Evolutionary conservation across 92 coral and sea anemone species (phyloP).

Genomic region (Zoanthus gigantus): DNA sequence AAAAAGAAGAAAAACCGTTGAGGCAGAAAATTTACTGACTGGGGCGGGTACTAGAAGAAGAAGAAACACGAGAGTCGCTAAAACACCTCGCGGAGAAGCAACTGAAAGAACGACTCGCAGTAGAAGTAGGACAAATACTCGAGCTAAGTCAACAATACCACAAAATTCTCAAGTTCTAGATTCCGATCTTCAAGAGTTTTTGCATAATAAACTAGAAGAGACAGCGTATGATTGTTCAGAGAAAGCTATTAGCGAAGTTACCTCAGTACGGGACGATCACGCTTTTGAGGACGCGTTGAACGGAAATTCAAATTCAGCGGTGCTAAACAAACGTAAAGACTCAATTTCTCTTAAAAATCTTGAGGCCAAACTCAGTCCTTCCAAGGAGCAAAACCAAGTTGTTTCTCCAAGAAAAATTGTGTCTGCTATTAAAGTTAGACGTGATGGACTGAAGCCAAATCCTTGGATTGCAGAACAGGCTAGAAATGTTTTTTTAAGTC

Average conservation of each 20-base stretch:
- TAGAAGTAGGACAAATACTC: slow-evolving; percentile 39
- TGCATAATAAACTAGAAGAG: slow-evolving; percentile 47
- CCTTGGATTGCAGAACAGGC: slow-evolving; percentile 99
- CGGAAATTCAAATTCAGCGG: slow-evolving; percentile 46
- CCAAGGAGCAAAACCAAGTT: slow-evolving; percentile 4
- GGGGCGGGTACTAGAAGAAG: slow-evolving; percentile 41
- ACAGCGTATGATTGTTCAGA: slow-evolving; percentile 17
- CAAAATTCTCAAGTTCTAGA: slow-evolving; percentile 37
- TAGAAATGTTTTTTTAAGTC: slow-evolving; percentile 76
- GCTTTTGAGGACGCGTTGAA: slow-evolving; percentile 65
- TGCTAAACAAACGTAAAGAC: slow-evolving; percentile 62
- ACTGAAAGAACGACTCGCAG: slow-evolving; percentile 40
- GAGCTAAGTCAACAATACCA: slow-evolving; percentile 23
- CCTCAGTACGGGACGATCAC: slow-evolving; percentile 89
- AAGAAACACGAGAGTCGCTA: slow-evolving; percentile 50
- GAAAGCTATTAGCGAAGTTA: slow-evolving; percentile 64
- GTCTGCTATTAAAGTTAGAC: slow-evolving; percentile 57
- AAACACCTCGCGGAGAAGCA: slow-evolving; percentile 41
- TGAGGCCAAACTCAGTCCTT: background rate
- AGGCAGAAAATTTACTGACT: slow-evolving; percentile 51
- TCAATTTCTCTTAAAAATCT: slow-evolving; percentile 32
- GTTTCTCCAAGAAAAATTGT: slow-evolving; percentile 30
- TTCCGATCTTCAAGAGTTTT: slow-evolving; percentile 43
- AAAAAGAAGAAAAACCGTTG: slow-evolving; percentile 87
- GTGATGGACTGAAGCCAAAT: slow-evolving; percentile 76